A percentile compares a stretch with the other conserved stretches of the same genome.
Conservation (phyloP, 2,113 vertebrate genomes). For the Vidua macroura region DNA sequence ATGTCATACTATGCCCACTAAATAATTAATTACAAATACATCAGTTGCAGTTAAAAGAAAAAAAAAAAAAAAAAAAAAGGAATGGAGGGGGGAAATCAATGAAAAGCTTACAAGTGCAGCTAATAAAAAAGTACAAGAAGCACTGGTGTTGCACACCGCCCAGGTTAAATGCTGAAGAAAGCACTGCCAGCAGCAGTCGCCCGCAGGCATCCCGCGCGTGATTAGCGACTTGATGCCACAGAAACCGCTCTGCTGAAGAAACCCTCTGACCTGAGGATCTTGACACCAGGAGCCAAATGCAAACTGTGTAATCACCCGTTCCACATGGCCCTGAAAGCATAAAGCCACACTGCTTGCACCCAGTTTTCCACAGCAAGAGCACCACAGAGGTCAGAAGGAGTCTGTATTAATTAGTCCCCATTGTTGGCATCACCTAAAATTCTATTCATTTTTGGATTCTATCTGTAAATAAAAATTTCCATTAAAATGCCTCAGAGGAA, state of each 20-base stretch:
- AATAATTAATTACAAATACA: constrained; percentile 64
- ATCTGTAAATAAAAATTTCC: constrained; percentile 33
- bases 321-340: neutral
- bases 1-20: constrained; percentile 30
- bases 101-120: neutral
- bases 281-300: neutral
- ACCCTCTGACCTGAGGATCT: neutral
- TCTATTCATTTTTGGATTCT: neutral
- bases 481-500: constrained; percentile 26
- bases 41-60: neutral
- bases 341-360: neutral
- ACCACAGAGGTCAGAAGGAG: neutral
- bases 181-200: neutral
- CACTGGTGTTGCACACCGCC: neutral
- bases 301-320: neutral
- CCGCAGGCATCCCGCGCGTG: neutral
- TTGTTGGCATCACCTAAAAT: neutral
- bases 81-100: neutral
- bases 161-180: constrained; percentile 34
- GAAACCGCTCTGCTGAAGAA: neutral
- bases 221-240: neutral
- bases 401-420: neutral
- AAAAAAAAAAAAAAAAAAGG: neutral
- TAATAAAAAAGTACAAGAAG: constrained; percentile 1
- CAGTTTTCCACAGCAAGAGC: neutral